Conservation (phyloP, 2,888 invertebrate species). For the Trachelus stipa region DNA sequence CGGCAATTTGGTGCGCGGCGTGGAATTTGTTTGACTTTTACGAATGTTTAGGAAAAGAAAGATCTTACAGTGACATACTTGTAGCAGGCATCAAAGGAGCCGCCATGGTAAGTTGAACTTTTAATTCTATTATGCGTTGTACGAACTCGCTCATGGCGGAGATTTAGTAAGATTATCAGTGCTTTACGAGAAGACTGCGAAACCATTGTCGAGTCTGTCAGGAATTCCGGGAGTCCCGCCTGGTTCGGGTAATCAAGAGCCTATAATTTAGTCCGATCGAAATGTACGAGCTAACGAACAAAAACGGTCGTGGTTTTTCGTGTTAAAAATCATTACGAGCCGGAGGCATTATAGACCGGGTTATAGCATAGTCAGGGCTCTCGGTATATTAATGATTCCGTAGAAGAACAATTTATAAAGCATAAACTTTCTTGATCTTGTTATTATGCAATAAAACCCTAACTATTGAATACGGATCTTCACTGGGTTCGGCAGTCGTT, state of each 20-base stretch:
- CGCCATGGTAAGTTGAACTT: not conserved
- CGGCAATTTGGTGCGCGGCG: not conserved
- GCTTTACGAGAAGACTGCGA: conserved; percentile 39
- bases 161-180: conserved; percentile 38
- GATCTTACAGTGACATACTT: not conserved
- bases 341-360: conserved; percentile 14
- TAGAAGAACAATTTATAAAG: conserved; percentile 62
- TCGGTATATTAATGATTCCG: conserved; percentile 57
- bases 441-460: conserved; percentile 59
- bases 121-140: not conserved
- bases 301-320: conserved; percentile 65
- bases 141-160: not conserved
- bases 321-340: conserved; percentile 61
- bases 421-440: conserved; percentile 59
- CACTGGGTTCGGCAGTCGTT: conserved; percentile 17
- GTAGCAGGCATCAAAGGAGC: not conserved
- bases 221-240: conserved; percentile 27
- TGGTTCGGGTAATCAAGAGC: conserved; percentile 62
- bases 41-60: not conserved
- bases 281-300: conserved; percentile 64
- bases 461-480: conserved; percentile 48
- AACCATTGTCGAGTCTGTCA: conserved; percentile 23
- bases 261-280: conserved; percentile 67
- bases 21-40: not conserved
- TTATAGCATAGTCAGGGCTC: conserved; percentile 1